Conservation (phyloP, 2,113 vertebrate genomes). For the Panthera leo region DNA sequence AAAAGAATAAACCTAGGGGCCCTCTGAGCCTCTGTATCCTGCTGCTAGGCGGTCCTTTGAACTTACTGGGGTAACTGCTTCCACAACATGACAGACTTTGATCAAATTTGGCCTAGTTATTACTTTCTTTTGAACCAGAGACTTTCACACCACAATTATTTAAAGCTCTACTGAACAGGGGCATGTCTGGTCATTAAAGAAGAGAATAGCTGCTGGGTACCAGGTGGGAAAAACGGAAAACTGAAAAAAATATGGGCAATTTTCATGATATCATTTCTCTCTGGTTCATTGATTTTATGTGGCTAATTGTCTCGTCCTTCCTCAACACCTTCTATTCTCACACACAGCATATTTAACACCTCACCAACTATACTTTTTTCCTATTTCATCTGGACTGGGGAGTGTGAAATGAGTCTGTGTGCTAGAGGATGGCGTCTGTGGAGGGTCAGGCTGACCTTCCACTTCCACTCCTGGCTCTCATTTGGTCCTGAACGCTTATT, state of each 20-base stretch:
- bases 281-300: background rate
- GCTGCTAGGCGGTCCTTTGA: background rate
- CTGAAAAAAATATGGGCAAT: background rate
- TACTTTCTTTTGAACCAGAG: constrained; percentile 41
- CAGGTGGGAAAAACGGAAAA: background rate
- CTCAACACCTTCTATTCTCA: background rate
- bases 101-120: constrained; percentile 57
- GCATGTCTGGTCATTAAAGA: background rate
- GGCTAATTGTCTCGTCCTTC: background rate
- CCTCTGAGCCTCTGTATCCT: background rate
- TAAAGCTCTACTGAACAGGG: constrained; percentile 26
- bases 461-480: background rate
- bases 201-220: background rate
- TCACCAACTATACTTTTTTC: background rate
- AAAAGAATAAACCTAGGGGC: constrained; percentile 18
- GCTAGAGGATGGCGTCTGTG: background rate
- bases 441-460: background rate
- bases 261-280: background rate
- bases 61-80: background rate
- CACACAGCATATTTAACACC: background rate
- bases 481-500: background rate
- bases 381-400: background rate
- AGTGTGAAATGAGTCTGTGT: background rate
- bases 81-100: background rate
- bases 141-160: constrained; percentile 37